These are phyloP conservation scores for Trachemys scripta DNA, from an alignment of 2,113 vertebrate species.

Conservation along the genomic window DNA sequence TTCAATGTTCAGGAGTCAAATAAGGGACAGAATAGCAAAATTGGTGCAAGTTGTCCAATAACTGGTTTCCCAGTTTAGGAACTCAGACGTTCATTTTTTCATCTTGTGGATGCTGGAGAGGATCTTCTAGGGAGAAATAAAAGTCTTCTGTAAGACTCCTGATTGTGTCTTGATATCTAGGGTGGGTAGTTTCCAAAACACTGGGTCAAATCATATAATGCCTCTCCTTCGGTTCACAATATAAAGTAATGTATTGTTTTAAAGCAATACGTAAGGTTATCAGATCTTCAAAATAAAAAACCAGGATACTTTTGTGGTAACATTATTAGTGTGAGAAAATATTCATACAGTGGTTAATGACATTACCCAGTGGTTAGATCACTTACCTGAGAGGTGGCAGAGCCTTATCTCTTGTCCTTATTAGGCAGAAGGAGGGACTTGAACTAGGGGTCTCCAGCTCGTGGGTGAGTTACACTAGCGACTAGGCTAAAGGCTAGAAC, in stretches of 20 bases:
- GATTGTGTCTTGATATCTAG: neutral
- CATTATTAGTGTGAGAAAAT: neutral
- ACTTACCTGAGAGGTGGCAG: too few species aligned
- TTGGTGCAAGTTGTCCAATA: neutral
- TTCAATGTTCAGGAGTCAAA: neutral
- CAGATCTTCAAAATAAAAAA: neutral
- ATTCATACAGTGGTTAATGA: neutral
- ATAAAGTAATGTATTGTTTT: neutral
- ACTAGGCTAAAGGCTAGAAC: too few species aligned
- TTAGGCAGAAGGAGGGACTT: too few species aligned
- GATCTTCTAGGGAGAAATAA: constrained; percentile 5
- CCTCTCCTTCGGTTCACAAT: neutral
- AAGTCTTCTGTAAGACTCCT: constrained; percentile 5
- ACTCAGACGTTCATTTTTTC: neutral
- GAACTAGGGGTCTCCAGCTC: too few species aligned
- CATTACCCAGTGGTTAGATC: too few species aligned
- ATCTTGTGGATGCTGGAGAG: neutral
- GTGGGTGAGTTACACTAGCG: too few species aligned
- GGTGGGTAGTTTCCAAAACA: constrained; percentile 4
- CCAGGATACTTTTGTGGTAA: neutral
- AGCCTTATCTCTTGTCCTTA: too few species aligned
- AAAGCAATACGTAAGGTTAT: neutral
- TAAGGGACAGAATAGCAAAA: neutral
- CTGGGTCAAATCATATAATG: neutral
- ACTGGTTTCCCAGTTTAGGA: too few species aligned